Conservation (phyloP, 2,113 vertebrate genomes). For the Rhinogobius similis region DNA sequence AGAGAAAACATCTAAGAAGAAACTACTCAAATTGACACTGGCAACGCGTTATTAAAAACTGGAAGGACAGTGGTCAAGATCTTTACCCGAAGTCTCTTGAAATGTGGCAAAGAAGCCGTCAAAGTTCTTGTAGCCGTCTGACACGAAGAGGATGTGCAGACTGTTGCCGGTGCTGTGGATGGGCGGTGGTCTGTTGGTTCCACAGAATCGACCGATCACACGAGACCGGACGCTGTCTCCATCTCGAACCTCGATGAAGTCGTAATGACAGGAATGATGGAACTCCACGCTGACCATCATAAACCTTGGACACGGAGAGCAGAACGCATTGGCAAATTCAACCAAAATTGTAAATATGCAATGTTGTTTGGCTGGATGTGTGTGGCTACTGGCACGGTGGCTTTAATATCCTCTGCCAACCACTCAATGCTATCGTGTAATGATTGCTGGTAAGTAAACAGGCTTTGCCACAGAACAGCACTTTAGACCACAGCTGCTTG, state of each 20-base stretch:
- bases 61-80: too few relatives aligned
- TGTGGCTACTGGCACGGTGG: constrained; percentile 19
- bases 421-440: constrained; percentile 28
- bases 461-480: constrained; percentile 9
- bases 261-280: constrained; percentile 94
- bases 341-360: constrained; percentile 2
- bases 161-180: constrained; percentile 86
- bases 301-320: constrained; percentile 77
- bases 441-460: constrained; percentile 18
- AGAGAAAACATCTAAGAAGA: too few relatives aligned
- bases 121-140: constrained; percentile 96
- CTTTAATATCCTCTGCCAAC: constrained; percentile 26
- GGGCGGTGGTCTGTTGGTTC: constrained; percentile 86
- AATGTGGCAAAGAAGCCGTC: constrained; percentile 94
- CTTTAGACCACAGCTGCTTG: constrained; percentile 17
- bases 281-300: constrained; percentile 96
- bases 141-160: constrained; percentile 92
- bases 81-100: constrained; percentile 90
- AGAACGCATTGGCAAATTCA: not conserved
- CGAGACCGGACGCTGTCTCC: constrained; percentile 85
- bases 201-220: constrained; percentile 91
- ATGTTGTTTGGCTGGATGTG: constrained; percentile 33
- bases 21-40: too few relatives aligned
- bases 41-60: too few relatives aligned
- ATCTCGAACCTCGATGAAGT: constrained; percentile 92